Percentiles rank a stretch among this genome's conserved stretches.
Conservation (phyloP, 2,888 invertebrate species). For the Stenichneumon culpator region DNA sequence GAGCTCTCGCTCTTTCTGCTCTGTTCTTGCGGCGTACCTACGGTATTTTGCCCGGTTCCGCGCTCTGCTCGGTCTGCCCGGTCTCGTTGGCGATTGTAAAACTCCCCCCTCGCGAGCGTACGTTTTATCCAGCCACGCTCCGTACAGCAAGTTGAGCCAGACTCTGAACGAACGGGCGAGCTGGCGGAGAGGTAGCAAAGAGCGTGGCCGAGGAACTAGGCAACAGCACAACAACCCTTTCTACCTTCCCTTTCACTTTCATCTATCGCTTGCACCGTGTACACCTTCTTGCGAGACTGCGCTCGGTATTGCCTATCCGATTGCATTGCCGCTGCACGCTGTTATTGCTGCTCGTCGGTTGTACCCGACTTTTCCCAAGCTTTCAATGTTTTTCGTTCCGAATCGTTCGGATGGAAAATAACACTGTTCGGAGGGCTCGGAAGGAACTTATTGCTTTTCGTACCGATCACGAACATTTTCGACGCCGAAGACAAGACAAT, state of each 20-base stretch:
- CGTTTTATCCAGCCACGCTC: constrained; percentile 8
- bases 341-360: constrained; percentile 35
- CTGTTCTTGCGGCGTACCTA: constrained; percentile 25
- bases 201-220: constrained; percentile 58
- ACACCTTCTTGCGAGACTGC: constrained; percentile 54
- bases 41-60: constrained; percentile 57
- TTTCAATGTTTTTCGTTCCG: too few relatives aligned
- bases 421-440: too few relatives aligned
- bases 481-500: too few relatives aligned
- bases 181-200: constrained; percentile 51
- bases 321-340: constrained; percentile 8
- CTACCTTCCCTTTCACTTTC: constrained; percentile 85
- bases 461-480: too few relatives aligned
- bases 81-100: constrained; percentile 46
- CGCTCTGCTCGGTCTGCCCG: constrained; percentile 28
- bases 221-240: constrained; percentile 81
- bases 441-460: too few relatives aligned
- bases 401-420: too few relatives aligned
- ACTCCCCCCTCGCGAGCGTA: constrained; percentile 30
- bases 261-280: constrained; percentile 77
- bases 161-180: constrained; percentile 51
- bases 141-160: constrained; percentile 37
- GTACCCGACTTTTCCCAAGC: constrained; percentile 11
- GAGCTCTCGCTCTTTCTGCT: constrained; percentile 18
- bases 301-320: constrained; percentile 45